phyloP scores from a whole-genome alignment of 2,888 invertebrate species.

The Phyllotreta striolata region DNA sequence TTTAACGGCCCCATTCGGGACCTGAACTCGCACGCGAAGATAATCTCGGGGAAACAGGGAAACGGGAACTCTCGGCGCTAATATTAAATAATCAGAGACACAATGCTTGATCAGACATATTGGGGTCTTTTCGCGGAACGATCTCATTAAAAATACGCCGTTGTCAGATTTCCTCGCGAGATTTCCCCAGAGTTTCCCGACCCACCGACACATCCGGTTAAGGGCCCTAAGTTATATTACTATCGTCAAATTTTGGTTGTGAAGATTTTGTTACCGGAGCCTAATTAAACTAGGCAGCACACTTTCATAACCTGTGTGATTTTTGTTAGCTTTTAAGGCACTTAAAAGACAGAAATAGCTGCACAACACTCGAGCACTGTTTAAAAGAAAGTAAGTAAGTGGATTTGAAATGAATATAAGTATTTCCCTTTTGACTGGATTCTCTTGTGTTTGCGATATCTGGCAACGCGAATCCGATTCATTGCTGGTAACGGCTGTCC shows the following conservation, averaged over 20 bases:
- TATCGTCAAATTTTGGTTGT: too few species aligned
- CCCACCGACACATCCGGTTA: neutral
- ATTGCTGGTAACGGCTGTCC: constrained; percentile 25
- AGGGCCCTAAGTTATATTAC: neutral
- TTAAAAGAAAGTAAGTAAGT: too few species aligned
- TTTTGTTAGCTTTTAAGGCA: too few species aligned
- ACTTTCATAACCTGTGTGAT: too few species aligned
- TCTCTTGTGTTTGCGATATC: neutral
- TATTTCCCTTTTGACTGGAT: neutral
- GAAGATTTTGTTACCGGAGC: too few species aligned
- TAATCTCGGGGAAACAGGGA: constrained; percentile 12
- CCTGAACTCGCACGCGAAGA: constrained; percentile 4
- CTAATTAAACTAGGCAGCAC: too few species aligned
- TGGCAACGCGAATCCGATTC: constrained; percentile 17
- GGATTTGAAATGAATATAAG: too few species aligned
- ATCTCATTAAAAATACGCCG: constrained; percentile 17
- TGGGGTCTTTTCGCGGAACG: constrained; percentile 11
- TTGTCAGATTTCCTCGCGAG: constrained; percentile 2
- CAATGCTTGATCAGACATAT: constrained; percentile 21
- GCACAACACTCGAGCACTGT: too few species aligned
- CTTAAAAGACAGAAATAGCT: too few species aligned
- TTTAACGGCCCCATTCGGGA: constrained; percentile 13
- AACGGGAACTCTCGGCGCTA: constrained; percentile 1
- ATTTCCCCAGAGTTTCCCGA: neutral
- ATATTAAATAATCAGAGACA: constrained; percentile 21